Percentiles rank a stretch among this genome's conserved stretches.
Evolutionary conservation across 2,113 vertebrate species (phyloP).

Genomic region (Chaenogobius annularis): DNA sequence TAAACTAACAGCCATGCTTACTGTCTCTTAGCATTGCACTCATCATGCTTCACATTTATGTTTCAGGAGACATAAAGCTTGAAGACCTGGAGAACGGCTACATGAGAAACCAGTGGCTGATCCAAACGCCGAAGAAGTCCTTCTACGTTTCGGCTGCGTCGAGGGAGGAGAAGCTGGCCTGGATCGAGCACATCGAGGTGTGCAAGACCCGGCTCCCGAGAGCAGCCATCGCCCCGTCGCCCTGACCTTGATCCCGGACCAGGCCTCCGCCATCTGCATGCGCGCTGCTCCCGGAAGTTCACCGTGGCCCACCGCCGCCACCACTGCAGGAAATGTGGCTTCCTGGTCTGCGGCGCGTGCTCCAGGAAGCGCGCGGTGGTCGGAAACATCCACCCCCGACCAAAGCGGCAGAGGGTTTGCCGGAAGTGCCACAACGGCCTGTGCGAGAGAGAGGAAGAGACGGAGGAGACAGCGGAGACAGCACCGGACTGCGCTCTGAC

Average conservation of each 20-base stretch:
- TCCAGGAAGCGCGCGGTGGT: constrained; percentile 82
- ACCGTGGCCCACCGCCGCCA: constrained; percentile 81
- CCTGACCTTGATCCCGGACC: constrained; percentile 85
- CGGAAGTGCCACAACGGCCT: constrained; percentile 76
- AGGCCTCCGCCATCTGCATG: constrained; percentile 87
- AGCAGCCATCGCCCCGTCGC: constrained; percentile 67
- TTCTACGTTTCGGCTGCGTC: constrained; percentile 86
- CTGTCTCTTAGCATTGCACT: not conserved
- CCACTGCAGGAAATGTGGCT: constrained; percentile 90
- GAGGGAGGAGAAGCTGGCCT: constrained; percentile 82
- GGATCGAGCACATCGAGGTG: constrained; percentile 87
- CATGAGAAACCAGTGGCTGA: constrained; percentile 90
- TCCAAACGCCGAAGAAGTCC: constrained; percentile 89
- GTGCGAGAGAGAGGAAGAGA: constrained; percentile 8
- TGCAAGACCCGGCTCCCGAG: constrained; percentile 71
- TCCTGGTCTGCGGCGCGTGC: constrained; percentile 85
- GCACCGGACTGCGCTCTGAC: constrained; percentile 1
- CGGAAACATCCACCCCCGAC: constrained; percentile 76
- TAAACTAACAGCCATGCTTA: too few species aligned
- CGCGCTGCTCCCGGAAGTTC: constrained; percentile 87
- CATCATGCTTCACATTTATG: not conserved
- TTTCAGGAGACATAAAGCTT: constrained; percentile 81
- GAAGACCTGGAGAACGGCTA: constrained; percentile 81
- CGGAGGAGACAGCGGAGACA: constrained; percentile 38
- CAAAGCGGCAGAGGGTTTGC: constrained; percentile 84